Evolutionary conservation across 2,888 invertebrate species (phyloP).

Genomic region (Electrophaes corylata): DNA sequence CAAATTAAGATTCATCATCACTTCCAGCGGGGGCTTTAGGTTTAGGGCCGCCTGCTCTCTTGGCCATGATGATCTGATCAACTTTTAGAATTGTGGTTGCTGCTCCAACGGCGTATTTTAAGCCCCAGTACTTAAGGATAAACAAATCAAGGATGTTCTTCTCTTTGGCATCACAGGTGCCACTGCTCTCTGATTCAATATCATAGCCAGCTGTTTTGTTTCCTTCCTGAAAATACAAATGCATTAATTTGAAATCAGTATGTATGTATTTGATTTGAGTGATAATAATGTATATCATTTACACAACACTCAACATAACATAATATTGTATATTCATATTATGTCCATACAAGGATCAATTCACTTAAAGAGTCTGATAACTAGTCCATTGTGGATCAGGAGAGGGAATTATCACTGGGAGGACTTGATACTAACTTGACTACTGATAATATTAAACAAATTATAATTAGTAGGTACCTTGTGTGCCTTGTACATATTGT

Average conservation of each 20-base stretch:
- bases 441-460: no score
- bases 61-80: constrained; percentile 99
- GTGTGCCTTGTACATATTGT: constrained; percentile 97
- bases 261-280: no score
- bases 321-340: no score
- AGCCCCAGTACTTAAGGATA: constrained; percentile 94
- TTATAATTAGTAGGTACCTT: constrained; percentile 74
- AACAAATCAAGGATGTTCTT: constrained; percentile 93
- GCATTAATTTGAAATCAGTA: no score
- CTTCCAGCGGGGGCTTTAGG: constrained; percentile 87
- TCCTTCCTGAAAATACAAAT: constrained; percentile 83
- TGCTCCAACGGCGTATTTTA: constrained; percentile 97
- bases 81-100: constrained; percentile 96
- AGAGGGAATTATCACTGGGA: no score
- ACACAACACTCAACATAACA: background rate
- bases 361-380: no score
- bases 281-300: background rate
- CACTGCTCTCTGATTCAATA: constrained; percentile 90
- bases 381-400: no score
- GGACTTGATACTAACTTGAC: no score
- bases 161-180: constrained; percentile 89
- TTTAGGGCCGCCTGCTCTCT: constrained; percentile 98
- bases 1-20: constrained; percentile 88
- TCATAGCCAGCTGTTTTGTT: constrained; percentile 93
- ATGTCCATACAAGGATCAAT: no score